These are phyloP conservation scores for Lagothrix lagotricha DNA, from an alignment of 2,797 vertebrate species.

Conservation along the genomic window DNA sequence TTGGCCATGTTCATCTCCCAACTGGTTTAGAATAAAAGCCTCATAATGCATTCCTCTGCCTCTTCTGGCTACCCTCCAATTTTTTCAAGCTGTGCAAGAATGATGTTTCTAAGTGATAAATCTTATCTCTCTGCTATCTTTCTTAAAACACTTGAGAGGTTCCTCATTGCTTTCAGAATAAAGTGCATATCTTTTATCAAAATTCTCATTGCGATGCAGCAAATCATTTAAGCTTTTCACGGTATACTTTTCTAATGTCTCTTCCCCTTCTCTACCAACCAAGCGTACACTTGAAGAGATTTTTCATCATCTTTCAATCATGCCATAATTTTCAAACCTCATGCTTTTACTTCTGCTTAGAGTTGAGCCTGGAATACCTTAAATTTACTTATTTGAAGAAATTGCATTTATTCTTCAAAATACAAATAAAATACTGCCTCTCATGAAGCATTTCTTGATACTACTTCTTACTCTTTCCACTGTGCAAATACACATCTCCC, in stretches of 20 bases:
- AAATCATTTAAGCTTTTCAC: neutral
- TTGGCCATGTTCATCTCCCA: neutral
- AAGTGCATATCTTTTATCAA: constrained; percentile 16
- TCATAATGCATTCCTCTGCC: neutral
- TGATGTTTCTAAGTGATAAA: constrained; percentile 27
- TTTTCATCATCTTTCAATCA: neutral
- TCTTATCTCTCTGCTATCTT: neutral
- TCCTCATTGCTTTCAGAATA: constrained; percentile 16
- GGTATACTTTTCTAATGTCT: neutral
- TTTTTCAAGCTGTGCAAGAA: neutral
- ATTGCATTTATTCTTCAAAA: neutral
- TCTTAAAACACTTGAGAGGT: constrained; percentile 10
- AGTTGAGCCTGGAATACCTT: neutral
- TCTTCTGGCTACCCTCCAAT: neutral
- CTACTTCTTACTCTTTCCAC: neutral
- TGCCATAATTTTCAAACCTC: neutral
- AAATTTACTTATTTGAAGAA: neutral
- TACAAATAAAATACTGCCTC: neutral
- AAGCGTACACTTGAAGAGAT: neutral
- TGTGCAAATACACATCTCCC: neutral
- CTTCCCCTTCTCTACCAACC: neutral
- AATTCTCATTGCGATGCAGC: neutral
- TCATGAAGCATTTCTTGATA: neutral
- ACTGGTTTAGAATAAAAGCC: neutral
- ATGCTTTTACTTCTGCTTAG: neutral